Conservation (phyloP, 2,888 invertebrate species). For the Ophion ellenae region DNA sequence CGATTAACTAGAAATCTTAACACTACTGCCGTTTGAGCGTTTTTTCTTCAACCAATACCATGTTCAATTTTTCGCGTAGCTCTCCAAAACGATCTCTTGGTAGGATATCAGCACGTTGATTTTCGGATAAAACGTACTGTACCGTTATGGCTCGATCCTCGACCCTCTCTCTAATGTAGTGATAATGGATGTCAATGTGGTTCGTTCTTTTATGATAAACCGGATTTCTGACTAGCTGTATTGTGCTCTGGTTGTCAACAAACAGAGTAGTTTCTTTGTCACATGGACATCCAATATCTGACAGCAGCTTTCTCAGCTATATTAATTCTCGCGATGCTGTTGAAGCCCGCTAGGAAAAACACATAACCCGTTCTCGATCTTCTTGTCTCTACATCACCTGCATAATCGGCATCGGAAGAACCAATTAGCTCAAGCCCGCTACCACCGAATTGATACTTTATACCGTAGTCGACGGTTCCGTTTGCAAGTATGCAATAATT, state of each 20-base stretch:
- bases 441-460: background rate
- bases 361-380: background rate
- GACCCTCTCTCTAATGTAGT: conserved; percentile 27
- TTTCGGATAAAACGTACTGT: conserved; percentile 24
- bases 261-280: conserved; percentile 4
- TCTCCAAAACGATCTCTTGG: too few relatives aligned
- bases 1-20: background rate
- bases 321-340: conserved; percentile 20
- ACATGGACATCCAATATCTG: conserved; percentile 31
- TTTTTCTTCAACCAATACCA: background rate
- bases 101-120: too few relatives aligned
- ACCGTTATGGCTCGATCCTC: background rate
- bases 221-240: conserved; percentile 13
- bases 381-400: background rate
- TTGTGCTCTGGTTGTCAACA: conserved; percentile 67
- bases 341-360: background rate
- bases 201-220: conserved; percentile 44
- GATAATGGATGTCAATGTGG: conserved; percentile 44
- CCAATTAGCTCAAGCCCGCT: background rate
- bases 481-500: background rate
- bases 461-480: background rate
- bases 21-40: conserved; percentile 6
- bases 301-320: conserved; percentile 24
- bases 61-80: background rate
- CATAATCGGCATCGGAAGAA: background rate